Conservation (phyloP, 2,888 invertebrate species). For the Gisinianus flammeolus region DNA sequence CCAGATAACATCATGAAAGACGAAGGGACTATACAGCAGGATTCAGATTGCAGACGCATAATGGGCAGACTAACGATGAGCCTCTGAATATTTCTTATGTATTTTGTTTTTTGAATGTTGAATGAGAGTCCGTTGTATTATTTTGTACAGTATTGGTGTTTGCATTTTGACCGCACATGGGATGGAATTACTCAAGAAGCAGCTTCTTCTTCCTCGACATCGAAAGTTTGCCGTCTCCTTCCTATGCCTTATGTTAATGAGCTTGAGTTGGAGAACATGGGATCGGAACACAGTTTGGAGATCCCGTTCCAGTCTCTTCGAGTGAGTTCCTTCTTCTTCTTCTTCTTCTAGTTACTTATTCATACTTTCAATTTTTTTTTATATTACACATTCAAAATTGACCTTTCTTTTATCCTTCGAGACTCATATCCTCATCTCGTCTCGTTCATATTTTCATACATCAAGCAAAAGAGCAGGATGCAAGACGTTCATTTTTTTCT, state of each 20-base stretch:
- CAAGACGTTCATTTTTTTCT: background rate
- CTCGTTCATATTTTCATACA: no score
- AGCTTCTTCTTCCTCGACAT: slow-evolving; percentile 20
- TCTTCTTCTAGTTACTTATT: background rate
- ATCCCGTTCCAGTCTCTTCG: slow-evolving; percentile 72
- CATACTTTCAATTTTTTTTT: background rate
- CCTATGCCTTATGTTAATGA: slow-evolving; percentile 52
- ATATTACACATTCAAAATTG: slow-evolving; percentile 2
- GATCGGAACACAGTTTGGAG: slow-evolving; percentile 79
- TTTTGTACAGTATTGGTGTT: slow-evolving; percentile 52
- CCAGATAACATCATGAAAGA: no score
- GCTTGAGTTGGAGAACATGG: slow-evolving; percentile 64
- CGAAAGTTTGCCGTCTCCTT: slow-evolving; percentile 40
- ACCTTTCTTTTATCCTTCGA: slow-evolving; percentile 7
- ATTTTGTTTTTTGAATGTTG: slow-evolving; percentile 11
- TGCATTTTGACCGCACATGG: slow-evolving; percentile 56
- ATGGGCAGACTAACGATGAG: no score
- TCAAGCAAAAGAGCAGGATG: background rate
- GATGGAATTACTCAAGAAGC: slow-evolving; percentile 45
- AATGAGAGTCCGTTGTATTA: slow-evolving; percentile 3
- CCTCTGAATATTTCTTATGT: no score
- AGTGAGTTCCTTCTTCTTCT: slow-evolving; percentile 44
- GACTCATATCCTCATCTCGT: background rate
- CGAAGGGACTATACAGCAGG: no score
- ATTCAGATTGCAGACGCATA: no score